Evolutionary conservation across 2,888 invertebrate genomes (phyloP), one percentile per base, ranked within the genome.

Genomic region (Melanargia galathea): DNA sequence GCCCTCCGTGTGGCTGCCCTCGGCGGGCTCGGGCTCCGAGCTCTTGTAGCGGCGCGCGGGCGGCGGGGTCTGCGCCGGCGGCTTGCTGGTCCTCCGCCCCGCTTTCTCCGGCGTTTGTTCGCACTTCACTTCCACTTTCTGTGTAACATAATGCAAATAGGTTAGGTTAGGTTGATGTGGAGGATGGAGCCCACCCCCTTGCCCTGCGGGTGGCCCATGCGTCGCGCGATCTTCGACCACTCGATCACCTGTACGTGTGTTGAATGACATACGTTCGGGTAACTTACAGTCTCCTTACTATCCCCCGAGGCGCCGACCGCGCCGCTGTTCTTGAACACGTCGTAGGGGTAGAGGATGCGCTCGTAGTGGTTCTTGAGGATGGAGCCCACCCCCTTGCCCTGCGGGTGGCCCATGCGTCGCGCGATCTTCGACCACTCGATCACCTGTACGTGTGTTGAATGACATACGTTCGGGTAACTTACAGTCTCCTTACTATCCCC

Each of bases 391-490:
- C 96, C 96, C 80, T 97, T 96, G 20, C 96, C 96, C 63, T 95
- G 93, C 0, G 97, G 96, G 86, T 97, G 97, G 55, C 97, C 96
- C 94, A 99, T 94, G 69, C 95, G 94, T 55, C 94, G 93, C 0
- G 98, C 96, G 24, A 99, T 95, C 84, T 95, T 96, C 20, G 97
- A 95, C 98, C 99, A 99, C 84, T 96, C 97, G 67, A n/a, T n/a
- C n/a, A n/a, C n/a, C n/a, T n/a, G n/a, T n/a, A n/a, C n/a, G n/a
- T n/a, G n/a, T n/a, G n/a, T n/a, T n/a, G n/a, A n/a, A n/a, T n/a
- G n/a, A n/a, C n/a, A n/a, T n/a, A n/a, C n/a, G n/a, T n/a, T n/a
- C n/a, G n/a, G n/a, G n/a, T n/a, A n/a, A n/a, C n/a, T n/a, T n/a
- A n/a, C n/a, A n/a, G n/a, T n/a, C n/a, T n/a, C n/a, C n/a, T n/a